Percentiles rank a stretch among this genome's conserved stretches.
Conservation (phyloP, 2,113 vertebrate species). For the Centropus bengalensis region DNA sequence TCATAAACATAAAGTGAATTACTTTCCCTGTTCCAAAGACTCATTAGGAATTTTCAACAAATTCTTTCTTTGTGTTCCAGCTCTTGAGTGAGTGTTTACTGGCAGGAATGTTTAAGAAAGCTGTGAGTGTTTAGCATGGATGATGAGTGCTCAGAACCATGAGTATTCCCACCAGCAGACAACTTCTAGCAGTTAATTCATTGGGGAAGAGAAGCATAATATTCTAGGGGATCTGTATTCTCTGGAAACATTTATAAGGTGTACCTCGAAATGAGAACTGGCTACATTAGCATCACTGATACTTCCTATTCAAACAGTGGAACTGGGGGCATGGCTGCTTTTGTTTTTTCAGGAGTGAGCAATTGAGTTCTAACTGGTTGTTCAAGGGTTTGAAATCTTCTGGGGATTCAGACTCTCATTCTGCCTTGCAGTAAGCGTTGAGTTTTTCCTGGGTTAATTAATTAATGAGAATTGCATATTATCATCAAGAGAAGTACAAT, state of each 20-base stretch:
- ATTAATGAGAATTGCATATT: not conserved
- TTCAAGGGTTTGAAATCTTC: not conserved
- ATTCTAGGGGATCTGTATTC: not conserved
- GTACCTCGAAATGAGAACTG: not conserved
- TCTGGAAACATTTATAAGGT: not conserved
- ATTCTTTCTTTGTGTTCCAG: constrained; percentile 57
- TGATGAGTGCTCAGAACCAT: not conserved
- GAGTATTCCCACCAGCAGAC: constrained; percentile 23
- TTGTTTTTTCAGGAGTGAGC: not conserved
- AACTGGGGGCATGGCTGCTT: not conserved
- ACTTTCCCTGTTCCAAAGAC: constrained; percentile 38
- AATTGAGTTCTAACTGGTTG: not conserved
- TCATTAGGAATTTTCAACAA: constrained; percentile 34
- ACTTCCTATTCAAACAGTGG: not conserved
- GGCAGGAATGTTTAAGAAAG: constrained; percentile 25
- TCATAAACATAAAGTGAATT: constrained; percentile 30
- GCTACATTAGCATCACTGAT: not conserved
- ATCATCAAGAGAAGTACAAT: not conserved
- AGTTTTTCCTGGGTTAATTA: not conserved
- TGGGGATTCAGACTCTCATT: not conserved
- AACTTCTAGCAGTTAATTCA: not conserved
- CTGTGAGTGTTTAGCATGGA: not conserved
- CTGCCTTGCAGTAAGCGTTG: not conserved
- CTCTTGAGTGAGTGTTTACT: constrained; percentile 50
- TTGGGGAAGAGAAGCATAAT: not conserved